phyloP scores from a whole-genome alignment of 2,797 vertebrate species.

The Hydrophis major region DNA sequence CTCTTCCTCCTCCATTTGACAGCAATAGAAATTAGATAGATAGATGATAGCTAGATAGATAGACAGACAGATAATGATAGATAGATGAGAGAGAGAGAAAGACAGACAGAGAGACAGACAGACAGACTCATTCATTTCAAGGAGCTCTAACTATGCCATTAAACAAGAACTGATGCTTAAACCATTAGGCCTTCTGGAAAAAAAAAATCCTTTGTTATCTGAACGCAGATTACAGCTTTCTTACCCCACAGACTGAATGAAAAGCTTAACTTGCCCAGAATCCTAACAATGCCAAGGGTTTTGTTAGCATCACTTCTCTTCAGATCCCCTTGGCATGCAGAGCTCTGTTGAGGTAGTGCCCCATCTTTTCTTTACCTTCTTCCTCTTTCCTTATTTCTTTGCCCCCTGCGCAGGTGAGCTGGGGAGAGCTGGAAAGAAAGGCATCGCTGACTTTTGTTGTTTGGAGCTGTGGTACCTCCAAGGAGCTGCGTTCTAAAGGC shows the following conservation, averaged over 20 bases:
- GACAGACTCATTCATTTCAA: not conserved
- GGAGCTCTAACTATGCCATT: not conserved
- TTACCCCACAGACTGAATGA: not conserved
- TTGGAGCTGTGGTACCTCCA: not conserved
- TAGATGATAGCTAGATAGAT: not conserved
- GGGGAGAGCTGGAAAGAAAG: not conserved
- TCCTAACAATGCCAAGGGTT: not conserved
- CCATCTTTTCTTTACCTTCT: not conserved
- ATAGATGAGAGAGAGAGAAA: no score
- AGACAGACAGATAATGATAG: not conserved
- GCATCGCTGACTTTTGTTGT: not conserved
- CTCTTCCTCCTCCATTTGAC: not conserved
- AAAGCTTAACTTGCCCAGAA: not conserved
- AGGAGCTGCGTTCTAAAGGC: constrained; percentile 8
- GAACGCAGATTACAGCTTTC: not conserved
- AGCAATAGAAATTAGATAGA: not conserved
- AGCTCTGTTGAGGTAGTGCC: not conserved
- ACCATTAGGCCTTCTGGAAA: not conserved
- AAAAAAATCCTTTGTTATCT: not conserved
- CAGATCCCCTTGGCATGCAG: not conserved
- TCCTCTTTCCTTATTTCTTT: not conserved
- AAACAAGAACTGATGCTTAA: not conserved
- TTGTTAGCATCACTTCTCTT: not conserved
- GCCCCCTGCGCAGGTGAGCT: not conserved
- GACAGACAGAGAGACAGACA: no score